Evolutionary conservation across 2,888 invertebrate genomes (phyloP).

Genomic region (Tenthredo scrophulariae): DNA sequence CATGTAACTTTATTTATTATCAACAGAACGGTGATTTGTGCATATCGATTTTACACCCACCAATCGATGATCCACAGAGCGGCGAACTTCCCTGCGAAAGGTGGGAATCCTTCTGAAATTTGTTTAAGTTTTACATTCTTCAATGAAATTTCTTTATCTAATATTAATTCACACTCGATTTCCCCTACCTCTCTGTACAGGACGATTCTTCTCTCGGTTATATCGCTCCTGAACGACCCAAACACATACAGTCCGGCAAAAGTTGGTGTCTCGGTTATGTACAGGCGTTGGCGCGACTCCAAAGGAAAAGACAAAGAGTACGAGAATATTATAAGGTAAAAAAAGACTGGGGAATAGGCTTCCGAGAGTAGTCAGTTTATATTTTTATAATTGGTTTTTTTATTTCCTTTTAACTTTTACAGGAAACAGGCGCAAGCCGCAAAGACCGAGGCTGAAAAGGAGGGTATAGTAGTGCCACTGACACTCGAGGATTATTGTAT

Average conservation of each 20-base stretch:
- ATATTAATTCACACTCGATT: background rate
- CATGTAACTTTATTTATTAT: slow-evolving; percentile 44
- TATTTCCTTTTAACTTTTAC: slow-evolving; percentile 46
- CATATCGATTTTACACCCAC: slow-evolving; percentile 99
- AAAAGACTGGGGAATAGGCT: background rate
- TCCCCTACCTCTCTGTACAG: too few relatives aligned
- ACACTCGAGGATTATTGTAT: slow-evolving; percentile 99
- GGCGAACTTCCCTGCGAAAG: slow-evolving; percentile 99
- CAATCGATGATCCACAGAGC: slow-evolving; percentile 99
- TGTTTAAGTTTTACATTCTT: background rate
- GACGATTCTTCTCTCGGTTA: slow-evolving; percentile 98
- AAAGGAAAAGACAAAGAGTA: slow-evolving; percentile 99
- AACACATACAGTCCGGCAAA: slow-evolving; percentile 99
- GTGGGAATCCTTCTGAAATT: slow-evolving; percentile 93
- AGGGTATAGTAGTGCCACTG: slow-evolving; percentile 97
- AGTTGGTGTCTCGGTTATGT: slow-evolving; percentile 99
- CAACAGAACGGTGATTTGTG: slow-evolving; percentile 98
- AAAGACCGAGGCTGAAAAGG: slow-evolving; percentile 96
- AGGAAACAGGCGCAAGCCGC: slow-evolving; percentile 99
- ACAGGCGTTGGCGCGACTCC: slow-evolving; percentile 98
- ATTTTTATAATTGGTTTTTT: background rate
- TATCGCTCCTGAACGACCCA: slow-evolving; percentile 98
- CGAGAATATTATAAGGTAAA: slow-evolving; percentile 97
- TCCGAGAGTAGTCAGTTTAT: background rate
- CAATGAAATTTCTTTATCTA: background rate